Evolutionary conservation across 2,113 vertebrate species (phyloP), one percentile per base, ranked within the genome.

Genomic region (Atrichornis clamosus): DNA sequence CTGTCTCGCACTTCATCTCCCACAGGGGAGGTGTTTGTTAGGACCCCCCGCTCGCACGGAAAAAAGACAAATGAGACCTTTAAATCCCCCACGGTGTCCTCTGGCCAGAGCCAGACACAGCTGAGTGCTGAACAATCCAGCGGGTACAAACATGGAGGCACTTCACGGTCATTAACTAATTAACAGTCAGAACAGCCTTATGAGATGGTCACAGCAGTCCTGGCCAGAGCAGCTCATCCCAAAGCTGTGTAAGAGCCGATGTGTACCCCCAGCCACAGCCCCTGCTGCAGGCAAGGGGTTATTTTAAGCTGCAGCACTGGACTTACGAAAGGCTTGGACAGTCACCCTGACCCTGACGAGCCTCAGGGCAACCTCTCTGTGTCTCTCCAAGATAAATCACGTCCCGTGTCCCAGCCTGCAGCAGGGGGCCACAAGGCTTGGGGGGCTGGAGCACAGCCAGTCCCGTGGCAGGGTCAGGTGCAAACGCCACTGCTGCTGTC

Each of bases 131-230:
- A 68, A 67, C 11, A n/a, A 91, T 44, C 81, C 91, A 44, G 77
- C 5, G 68, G 76, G 56, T 69, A 47, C 85, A 63, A 95, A 73
- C 90, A 73, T 7, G 76, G 88, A 86, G 80, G 77, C 90, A n/a
- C 49, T 87, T 95, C 67, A 89, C 8, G 78, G 87, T 89, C 93
- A 82, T 95, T 94, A 94, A 78, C 65, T 94, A 82, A 96, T 95
- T 87, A 95, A 74, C 65, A 58, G 49, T 75, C 92, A 63, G 80
- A 88, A 24, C 74, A 73, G 82, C 75, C 42, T 30, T 37, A 1
- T 47, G 90, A 90, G 94, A 33, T 2, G 1, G 47, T 20, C 73
- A 9, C 83, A 11, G 87, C 70, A 60, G 37, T 64, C 58, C 87
- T n/a, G 82, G 82, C 55, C 65, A 35, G 69, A 2, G 92, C 72